Evolutionary conservation across 2,797 vertebrate genomes (phyloP), one percentile per base, ranked within the genome.

Genomic region (Natrix natrix): DNA sequence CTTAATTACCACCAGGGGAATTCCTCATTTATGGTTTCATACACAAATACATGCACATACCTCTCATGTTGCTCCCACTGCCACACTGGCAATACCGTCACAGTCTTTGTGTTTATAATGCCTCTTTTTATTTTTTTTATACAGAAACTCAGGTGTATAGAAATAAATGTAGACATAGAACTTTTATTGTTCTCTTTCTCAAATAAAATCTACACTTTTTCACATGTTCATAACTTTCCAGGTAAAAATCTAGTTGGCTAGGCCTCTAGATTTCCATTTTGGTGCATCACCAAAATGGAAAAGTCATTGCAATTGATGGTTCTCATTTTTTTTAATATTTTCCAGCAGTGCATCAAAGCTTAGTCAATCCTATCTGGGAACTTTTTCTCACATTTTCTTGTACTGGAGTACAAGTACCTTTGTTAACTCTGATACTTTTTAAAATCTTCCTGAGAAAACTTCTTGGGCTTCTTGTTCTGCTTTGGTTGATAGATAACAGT

Each of bases 401-500:
- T 83, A 48, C 20, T 83, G 11, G 20, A 48, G 37, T 24, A 20
- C 37, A 48, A 24, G 0, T 48, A 8, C 10, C 74, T 24, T 83
- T 83, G 20, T 83, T 48, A 83, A 74, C 37, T 74, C 69, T 74
- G 16, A 8, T 37, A 14, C 14, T 22, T 48, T 48, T 78, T 24
- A 10, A 83, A 83, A 83, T 83, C 8, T 83, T 83, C 37, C 20
- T 83, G 32, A 78, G 8, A 8, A 78, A 78, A 43, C 8, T 78
- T 78, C 17, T 78, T 37, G 2, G 66, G 7, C 69, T 78, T 78
- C 17, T 78, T 78, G n/a, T 32, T 37, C n/a, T 74, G 32, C 32
- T 78, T 43, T 78, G 69, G 17, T 43, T n/a, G n/a, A 97, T 98
- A 98, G 98, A 98, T 98, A 98, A 97, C 97, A 98, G 97, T 98